Percentiles rank a stretch among this genome's conserved stretches.
Conservation (phyloP, 1,140 invertebrate species). For the Drosophila sturtevanti region DNA sequence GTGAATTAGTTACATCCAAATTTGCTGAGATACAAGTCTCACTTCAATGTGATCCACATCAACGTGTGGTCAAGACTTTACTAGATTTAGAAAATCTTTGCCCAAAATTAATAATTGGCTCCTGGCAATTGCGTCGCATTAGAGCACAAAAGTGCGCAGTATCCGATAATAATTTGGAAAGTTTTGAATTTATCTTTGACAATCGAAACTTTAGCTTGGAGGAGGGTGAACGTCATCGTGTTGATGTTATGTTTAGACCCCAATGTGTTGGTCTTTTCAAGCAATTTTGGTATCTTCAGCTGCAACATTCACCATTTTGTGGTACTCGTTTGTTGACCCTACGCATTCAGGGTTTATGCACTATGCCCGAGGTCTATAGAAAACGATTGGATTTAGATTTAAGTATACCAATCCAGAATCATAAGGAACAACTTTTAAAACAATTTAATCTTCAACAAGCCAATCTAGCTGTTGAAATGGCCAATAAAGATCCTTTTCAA, state of each 20-base stretch:
- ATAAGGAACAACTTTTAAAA: conserved; percentile 16
- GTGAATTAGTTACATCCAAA: neutral
- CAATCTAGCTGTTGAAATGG: conserved; percentile 44
- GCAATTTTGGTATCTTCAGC: conserved; percentile 33
- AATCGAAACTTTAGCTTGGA: conserved; percentile 32
- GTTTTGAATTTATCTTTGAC: conserved; percentile 51
- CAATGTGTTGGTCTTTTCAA: conserved; percentile 42
- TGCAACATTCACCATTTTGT: conserved; percentile 45
- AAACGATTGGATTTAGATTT: conserved; percentile 32
- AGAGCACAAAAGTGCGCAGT: conserved; percentile 22
- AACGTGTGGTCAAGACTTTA: conserved; percentile 49
- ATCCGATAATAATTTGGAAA: conserved; percentile 16
- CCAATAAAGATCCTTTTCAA: neutral
- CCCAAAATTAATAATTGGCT: conserved; percentile 20
- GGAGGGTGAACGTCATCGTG: conserved; percentile 22
- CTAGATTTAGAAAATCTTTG: conserved; percentile 52
- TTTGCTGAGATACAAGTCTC: neutral
- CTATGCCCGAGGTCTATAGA: conserved; percentile 20
- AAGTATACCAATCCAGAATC: conserved; percentile 34
- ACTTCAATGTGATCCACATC: conserved; percentile 56
- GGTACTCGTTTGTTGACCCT: conserved; percentile 35
- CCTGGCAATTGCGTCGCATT: conserved; percentile 21
- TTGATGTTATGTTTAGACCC: conserved; percentile 56
- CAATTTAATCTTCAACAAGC: conserved; percentile 38
- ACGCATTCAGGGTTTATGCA: conserved; percentile 47